Conservation (phyloP, 1,140 invertebrate genomes). For the Paracyclopina nana region DNA sequence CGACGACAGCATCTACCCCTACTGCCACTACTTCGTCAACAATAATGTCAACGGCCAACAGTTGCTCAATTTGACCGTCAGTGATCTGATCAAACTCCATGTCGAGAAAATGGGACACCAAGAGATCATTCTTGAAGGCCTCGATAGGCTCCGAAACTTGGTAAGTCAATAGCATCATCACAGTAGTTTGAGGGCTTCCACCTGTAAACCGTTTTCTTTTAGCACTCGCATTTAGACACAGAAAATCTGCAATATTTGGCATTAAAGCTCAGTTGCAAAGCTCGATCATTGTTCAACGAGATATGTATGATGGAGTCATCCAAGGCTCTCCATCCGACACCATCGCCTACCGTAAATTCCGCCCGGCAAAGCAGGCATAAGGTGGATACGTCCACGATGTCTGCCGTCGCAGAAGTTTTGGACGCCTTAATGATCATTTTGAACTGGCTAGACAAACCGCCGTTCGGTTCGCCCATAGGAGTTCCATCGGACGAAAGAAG, state of each 20-base stretch:
- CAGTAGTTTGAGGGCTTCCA: slow-evolving; percentile 11
- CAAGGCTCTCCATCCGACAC: too few relatives aligned
- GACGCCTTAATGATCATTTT: slow-evolving; percentile 57
- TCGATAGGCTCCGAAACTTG: slow-evolving; percentile 68
- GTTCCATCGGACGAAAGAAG: slow-evolving; percentile 40
- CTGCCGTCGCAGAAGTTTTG: slow-evolving; percentile 50
- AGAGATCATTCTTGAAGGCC: slow-evolving; percentile 68
- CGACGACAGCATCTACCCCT: slow-evolving; percentile 53
- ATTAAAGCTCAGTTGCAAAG: slow-evolving; percentile 55
- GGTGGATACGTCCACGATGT: neutral
- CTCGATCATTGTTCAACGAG: slow-evolving; percentile 52
- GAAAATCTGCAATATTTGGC: slow-evolving; percentile 73
- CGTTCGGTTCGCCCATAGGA: too few relatives aligned
- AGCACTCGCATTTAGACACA: slow-evolving; percentile 69
- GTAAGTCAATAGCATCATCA: slow-evolving; percentile 32
- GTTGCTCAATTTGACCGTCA: slow-evolving; percentile 53
- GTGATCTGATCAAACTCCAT: slow-evolving; percentile 65
- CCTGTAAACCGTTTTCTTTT: slow-evolving; percentile 24
- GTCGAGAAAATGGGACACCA: slow-evolving; percentile 68
- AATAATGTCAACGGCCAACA: slow-evolving; percentile 58
- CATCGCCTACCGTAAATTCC: too few relatives aligned
- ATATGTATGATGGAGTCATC: slow-evolving; percentile 28
- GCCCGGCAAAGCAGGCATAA: slow-evolving; percentile 35
- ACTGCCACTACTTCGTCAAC: slow-evolving; percentile 55
- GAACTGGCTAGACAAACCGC: slow-evolving; percentile 57